phyloP scores from a whole-genome alignment of 1,140 invertebrate genomes.

The Drosophila lacteicornis region DNA sequence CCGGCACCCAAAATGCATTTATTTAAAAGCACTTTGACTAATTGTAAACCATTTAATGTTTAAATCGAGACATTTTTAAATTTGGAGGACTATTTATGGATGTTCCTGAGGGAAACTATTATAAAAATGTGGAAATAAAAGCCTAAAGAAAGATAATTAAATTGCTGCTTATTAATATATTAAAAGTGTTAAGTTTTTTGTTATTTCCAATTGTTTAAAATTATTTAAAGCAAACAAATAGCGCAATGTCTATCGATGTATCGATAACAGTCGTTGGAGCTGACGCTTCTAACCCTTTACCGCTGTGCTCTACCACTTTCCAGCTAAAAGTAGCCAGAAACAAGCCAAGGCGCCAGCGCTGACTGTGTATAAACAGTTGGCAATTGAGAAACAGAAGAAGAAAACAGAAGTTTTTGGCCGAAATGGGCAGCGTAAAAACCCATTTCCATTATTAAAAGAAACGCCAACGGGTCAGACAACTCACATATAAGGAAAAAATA shows the following conservation, averaged over 20 bases:
- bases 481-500: background rate
- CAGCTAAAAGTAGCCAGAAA: constrained; percentile 12
- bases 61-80: constrained; percentile 16
- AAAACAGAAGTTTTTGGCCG: constrained; percentile 30
- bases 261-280: background rate
- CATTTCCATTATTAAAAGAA: constrained; percentile 18
- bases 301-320: background rate
- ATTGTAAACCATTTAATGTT: constrained; percentile 10
- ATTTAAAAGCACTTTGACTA: constrained; percentile 40
- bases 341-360: constrained; percentile 22
- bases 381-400: constrained; percentile 31
- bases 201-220: background rate
- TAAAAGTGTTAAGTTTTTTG: background rate
- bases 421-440: constrained; percentile 48
- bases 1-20: constrained; percentile 58
- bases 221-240: background rate
- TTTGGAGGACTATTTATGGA: background rate
- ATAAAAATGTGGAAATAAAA: constrained; percentile 13
- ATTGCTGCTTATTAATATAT: too few species aligned
- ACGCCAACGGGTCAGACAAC: constrained; percentile 30
- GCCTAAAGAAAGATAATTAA: background rate
- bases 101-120: background rate
- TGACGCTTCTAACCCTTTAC: background rate
- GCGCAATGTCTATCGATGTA: background rate
- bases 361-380: constrained; percentile 74